Base-by-base conservation (phyloP, 2,797 vertebrate species). In the Sebastes taczanowskii region DNA sequence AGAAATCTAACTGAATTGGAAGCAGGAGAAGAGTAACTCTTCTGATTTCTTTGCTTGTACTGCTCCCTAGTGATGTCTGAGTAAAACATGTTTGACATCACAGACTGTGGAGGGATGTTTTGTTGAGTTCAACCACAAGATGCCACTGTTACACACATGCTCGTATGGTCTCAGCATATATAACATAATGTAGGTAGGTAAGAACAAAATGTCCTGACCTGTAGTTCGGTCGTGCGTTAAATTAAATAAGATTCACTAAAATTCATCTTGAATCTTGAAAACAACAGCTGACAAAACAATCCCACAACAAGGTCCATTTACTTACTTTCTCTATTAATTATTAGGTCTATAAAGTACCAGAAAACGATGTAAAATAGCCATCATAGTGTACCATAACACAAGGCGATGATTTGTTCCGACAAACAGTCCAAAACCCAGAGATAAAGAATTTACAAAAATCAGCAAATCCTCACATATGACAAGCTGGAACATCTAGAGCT, bases 11-110 rank as follows among this genome's bases (percentile, higher is more conserved):
- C 11, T 2, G 6, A 42, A n/a, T 22, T 32, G 25, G 1, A 52
- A 49, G 61, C 18, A 23, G 6, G 23, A 62, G 29, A 20, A 23
- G n/a, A 8, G 2, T 46, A 14, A 9, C 27, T 6, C 46, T 74
- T 38, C 30, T 52, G 20, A 29, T 64, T 59, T 46, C 25, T 76
- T 74, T 66, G 64, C 61, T 34, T 66, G 67, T 62, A 78, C 81
- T 90, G 82, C 89, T 3, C 78, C 25, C 90, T 75, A 59, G 89
- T 89, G 90, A 62, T n/a, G 18, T 6, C 25, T 35, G 4, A 55
- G 42, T 35, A 1, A 10, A 80, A 62, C 4, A 20, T 61, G 25
- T 59, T n/a, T 29, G 14, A 46, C 42, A 46, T 59, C 25, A 60
- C 27, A 58, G 5, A 18, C 9, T 11, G 52, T 22, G 52, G n/a